These are phyloP conservation scores for Scolanthus callimorphus DNA, from an alignment of 92 coral and sea anemone species.

Conservation along the genomic window DNA sequence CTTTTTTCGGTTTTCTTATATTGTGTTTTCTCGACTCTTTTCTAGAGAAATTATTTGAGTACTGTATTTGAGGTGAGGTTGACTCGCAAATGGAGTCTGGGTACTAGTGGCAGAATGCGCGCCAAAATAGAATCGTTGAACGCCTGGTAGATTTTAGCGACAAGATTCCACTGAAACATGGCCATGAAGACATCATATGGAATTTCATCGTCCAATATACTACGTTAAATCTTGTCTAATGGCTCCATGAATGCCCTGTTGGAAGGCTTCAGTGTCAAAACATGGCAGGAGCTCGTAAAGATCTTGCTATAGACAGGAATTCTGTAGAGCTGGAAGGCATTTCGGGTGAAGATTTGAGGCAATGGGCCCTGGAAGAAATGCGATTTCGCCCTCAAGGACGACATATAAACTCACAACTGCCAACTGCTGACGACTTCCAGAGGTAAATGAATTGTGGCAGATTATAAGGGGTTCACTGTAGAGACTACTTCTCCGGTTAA, in stretches of 20 bases:
- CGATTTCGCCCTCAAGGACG: conserved; percentile 90
- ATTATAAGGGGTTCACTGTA: no score
- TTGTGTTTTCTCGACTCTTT: no score
- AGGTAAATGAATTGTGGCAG: conserved; percentile 47
- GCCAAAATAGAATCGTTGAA: not conserved
- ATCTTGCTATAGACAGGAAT: not conserved
- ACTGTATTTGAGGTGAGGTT: no score
- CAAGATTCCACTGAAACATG: no score
- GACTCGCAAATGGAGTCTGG: no score
- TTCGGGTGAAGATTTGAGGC: conserved; percentile 43
- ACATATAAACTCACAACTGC: conserved; percentile 63
- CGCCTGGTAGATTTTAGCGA: conserved; percentile 3
- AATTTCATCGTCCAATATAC: no score
- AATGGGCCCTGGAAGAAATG: conserved; percentile 95
- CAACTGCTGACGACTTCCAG: conserved; percentile 74
- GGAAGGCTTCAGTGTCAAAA: not conserved
- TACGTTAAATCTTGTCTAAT: no score
- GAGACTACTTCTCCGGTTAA: no score
- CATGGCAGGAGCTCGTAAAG: not conserved
- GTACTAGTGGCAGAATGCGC: not conserved
- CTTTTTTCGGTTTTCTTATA: no score
- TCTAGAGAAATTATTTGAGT: no score
- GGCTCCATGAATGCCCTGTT: no score
- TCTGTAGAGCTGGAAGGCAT: not conserved
- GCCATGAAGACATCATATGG: no score